These are phyloP conservation scores for Magallana gigas DNA, from an alignment of 1,140 invertebrate genomes.

Conservation along the genomic window DNA sequence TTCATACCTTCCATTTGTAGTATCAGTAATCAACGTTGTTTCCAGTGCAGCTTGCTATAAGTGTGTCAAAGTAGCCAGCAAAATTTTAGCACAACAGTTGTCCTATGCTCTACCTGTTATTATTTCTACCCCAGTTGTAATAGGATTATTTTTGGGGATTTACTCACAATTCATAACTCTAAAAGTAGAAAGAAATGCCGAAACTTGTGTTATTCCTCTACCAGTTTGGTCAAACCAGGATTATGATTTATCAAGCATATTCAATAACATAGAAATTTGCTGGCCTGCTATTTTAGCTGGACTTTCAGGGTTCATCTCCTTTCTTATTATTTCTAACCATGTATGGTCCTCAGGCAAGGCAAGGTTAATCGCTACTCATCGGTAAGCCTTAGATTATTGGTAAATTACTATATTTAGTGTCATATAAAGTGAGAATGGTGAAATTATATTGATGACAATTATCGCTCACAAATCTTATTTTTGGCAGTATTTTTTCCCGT, in stretches of 20 bases:
- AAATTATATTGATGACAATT: too few relatives aligned
- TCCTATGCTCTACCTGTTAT: constrained; percentile 97
- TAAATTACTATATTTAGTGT: too few relatives aligned
- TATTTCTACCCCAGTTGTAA: constrained; percentile 92
- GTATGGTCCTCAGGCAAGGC: constrained; percentile 98
- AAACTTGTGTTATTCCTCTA: constrained; percentile 48
- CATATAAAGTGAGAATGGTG: too few relatives aligned
- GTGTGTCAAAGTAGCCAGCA: constrained; percentile 84
- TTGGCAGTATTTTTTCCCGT: not conserved
- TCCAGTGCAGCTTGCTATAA: constrained; percentile 69
- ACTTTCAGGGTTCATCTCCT: constrained; percentile 92
- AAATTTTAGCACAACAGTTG: constrained; percentile 97
- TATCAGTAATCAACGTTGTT: constrained; percentile 57
- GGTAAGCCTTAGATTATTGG: constrained; percentile 78
- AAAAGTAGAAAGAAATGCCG: not conserved
- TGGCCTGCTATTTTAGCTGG: constrained; percentile 55
- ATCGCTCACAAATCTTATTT: not conserved
- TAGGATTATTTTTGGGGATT: constrained; percentile 86
- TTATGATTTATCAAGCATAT: constrained; percentile 49
- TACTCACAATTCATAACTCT: not conserved
- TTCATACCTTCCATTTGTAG: constrained; percentile 51
- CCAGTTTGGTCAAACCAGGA: constrained; percentile 46
- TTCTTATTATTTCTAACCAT: constrained; percentile 96
- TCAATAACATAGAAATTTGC: constrained; percentile 16
- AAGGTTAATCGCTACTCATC: constrained; percentile 96